These are phyloP conservation scores for Etia nguti DNA, from an alignment of 2,113 vertebrate species.

Conservation along the genomic window DNA sequence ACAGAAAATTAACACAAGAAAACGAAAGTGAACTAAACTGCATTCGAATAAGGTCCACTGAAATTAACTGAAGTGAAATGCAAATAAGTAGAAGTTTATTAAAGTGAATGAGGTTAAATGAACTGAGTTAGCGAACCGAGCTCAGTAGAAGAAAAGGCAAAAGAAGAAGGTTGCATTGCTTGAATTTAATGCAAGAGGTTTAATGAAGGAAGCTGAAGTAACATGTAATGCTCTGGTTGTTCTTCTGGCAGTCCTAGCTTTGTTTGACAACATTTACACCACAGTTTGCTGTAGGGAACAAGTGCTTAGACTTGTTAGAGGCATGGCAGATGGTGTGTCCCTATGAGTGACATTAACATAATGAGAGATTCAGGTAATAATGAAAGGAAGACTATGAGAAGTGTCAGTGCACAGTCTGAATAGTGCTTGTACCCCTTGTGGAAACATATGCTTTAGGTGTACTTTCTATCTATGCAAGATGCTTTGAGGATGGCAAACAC, in stretches of 20 bases:
- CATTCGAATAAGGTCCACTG: background rate
- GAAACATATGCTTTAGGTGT: background rate
- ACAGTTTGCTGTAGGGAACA: background rate
- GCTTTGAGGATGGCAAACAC: background rate
- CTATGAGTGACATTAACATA: background rate
- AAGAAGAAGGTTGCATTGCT: background rate
- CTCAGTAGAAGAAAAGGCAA: background rate
- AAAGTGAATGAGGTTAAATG: background rate
- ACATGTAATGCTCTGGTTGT: background rate
- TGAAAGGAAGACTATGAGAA: background rate
- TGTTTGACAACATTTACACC: slow-evolving; percentile 44
- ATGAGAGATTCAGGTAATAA: background rate
- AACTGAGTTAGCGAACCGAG: background rate
- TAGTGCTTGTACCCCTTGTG: background rate
- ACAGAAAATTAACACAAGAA: background rate
- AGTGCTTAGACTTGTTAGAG: slow-evolving; percentile 2
- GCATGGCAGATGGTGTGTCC: background rate
- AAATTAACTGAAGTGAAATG: background rate
- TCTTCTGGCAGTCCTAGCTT: background rate
- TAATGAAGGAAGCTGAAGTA: background rate
- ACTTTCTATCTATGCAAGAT: background rate
- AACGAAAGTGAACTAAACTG: background rate
- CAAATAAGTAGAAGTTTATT: background rate
- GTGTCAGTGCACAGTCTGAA: background rate
- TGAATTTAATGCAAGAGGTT: background rate